Evolutionary conservation across 1,140 invertebrate genomes (phyloP).

Genomic region (Drosophila repletoides): DNA sequence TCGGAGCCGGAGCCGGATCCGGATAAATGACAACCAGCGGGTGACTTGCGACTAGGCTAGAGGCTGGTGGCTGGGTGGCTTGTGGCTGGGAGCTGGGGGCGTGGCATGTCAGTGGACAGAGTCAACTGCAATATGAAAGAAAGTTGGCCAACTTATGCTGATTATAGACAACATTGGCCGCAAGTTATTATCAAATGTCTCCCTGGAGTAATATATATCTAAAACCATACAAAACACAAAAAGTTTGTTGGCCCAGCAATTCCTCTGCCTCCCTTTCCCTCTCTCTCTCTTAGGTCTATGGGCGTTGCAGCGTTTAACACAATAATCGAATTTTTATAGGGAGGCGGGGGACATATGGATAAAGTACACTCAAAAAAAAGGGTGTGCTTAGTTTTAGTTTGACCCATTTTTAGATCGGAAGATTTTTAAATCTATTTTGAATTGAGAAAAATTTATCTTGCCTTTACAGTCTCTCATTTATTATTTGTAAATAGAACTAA

Average conservation of each 20-base stretch:
- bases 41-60: no score
- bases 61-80: conserved; percentile 27
- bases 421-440: no score
- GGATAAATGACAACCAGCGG: no score
- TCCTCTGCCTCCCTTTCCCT: neutral
- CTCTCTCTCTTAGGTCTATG: neutral
- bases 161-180: conserved; percentile 72
- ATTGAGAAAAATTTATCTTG: no score
- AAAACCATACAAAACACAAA: conserved; percentile 16
- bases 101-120: conserved; percentile 13
- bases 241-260: neutral
- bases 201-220: conserved; percentile 74
- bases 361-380: no score
- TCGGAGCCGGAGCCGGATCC: neutral
- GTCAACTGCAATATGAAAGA: conserved; percentile 34
- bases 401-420: no score
- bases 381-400: no score
- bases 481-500: no score
- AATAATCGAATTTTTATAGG: conserved; percentile 69
- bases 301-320: conserved; percentile 61
- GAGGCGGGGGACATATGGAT: neutral
- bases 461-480: no score
- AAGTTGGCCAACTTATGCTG: conserved; percentile 74
- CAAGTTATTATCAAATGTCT: conserved; percentile 80
- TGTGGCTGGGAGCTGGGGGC: conserved; percentile 26